Conservation (phyloP, 2,888 invertebrate species). For the Hofmannophila pseudospretella region DNA sequence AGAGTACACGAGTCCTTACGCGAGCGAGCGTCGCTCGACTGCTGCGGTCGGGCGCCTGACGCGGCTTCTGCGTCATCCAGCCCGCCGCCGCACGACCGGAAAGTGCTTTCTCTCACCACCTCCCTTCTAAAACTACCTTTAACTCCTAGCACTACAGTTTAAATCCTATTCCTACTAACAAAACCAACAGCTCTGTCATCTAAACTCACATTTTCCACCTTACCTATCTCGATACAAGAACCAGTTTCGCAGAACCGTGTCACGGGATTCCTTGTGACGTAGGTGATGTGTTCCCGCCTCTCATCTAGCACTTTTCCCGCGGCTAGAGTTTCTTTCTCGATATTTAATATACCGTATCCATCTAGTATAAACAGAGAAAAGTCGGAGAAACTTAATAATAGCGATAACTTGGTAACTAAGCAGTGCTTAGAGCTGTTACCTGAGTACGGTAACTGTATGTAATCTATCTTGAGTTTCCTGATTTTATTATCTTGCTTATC, state of each 20-base stretch:
- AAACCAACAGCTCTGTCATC: not conserved
- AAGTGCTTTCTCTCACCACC: constrained; percentile 69
- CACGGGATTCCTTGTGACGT: constrained; percentile 38
- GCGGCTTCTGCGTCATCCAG: constrained; percentile 71
- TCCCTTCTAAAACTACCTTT: constrained; percentile 39
- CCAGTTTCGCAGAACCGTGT: constrained; percentile 27
- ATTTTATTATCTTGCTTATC: constrained; percentile 13
- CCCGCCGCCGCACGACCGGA: constrained; percentile 58
- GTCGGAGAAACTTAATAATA: constrained; percentile 42
- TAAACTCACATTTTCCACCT: constrained; percentile 35
- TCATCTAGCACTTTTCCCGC: constrained; percentile 64
- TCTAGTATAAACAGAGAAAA: constrained; percentile 32
- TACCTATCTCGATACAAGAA: constrained; percentile 31
- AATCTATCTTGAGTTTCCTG: constrained; percentile 11
- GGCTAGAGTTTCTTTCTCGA: constrained; percentile 57
- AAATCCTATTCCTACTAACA: not conserved
- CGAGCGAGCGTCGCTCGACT: constrained; percentile 56
- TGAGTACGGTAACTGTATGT: constrained; percentile 10
- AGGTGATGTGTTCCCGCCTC: constrained; percentile 39
- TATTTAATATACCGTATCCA: constrained; percentile 41
- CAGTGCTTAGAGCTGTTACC: constrained; percentile 15
- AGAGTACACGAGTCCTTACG: constrained; percentile 35
- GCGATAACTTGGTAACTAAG: constrained; percentile 13
- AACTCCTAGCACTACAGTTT: constrained; percentile 42
- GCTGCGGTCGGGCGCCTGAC: constrained; percentile 30